Percentiles rank a stretch among this genome's conserved stretches.
These are phyloP conservation scores for Oceanodroma leucorhoa DNA, from an alignment of 2,797 vertebrate species.

Conservation along the genomic window DNA sequence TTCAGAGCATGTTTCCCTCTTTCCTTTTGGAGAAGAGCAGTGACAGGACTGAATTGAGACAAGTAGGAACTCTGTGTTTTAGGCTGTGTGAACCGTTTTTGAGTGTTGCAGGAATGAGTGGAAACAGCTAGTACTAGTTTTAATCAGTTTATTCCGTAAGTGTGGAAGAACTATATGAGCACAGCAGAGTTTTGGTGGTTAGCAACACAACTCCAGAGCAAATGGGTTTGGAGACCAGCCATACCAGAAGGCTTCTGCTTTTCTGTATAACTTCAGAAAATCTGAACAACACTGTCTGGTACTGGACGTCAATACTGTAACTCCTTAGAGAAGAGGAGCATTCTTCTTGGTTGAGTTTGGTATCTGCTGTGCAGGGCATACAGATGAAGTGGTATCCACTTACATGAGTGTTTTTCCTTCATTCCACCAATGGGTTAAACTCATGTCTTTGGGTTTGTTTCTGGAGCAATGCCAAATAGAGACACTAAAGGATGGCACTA, in stretches of 20 bases:
- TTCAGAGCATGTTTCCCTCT: not conserved
- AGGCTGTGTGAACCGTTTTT: not conserved
- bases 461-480: not conserved
- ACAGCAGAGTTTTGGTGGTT: not conserved
- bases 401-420: rapidly evolving
- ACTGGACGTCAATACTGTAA: not conserved
- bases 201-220: not conserved
- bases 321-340: not conserved
- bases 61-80: not conserved
- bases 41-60: not conserved
- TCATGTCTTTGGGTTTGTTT: not conserved
- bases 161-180: rapidly evolving
- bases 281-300: not conserved
- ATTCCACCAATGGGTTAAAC: not conserved
- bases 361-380: not conserved
- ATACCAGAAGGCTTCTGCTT: not conserved
- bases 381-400: not conserved
- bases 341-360: not conserved
- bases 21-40: not conserved
- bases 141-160: not conserved
- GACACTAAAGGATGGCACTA: not conserved
- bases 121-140: not conserved
- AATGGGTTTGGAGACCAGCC: not conserved
- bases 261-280: not conserved
- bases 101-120: not conserved